Evolutionary conservation across 2,888 invertebrate species (phyloP).

Genomic region (Platypus cylindrus): DNA sequence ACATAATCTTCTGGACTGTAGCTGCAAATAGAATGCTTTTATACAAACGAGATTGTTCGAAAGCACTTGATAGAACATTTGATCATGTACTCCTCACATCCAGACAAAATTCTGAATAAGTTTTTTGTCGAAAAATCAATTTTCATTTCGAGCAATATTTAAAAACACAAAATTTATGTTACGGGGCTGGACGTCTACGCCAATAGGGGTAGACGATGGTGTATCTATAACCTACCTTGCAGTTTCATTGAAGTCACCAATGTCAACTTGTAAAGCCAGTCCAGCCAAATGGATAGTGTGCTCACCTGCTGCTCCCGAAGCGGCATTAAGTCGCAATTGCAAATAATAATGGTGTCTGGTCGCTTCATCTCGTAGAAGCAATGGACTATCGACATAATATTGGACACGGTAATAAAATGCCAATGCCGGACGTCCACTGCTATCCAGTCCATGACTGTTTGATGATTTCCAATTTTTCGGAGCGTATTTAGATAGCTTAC

Average conservation of each 20-base stretch:
- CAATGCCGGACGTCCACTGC: constrained; percentile 78
- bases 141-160: no score
- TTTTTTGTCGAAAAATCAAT: no score
- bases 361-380: constrained; percentile 80
- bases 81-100: no score
- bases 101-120: no score
- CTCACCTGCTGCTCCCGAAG: constrained; percentile 50
- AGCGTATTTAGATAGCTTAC: constrained; percentile 91
- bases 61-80: no score
- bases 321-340: constrained; percentile 82
- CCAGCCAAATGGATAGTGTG: constrained; percentile 70
- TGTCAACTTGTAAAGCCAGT: constrained; percentile 78
- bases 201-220: no score
- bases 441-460: constrained; percentile 81
- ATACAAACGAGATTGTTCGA: no score
- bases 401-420: constrained; percentile 78
- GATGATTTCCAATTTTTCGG: constrained; percentile 94
- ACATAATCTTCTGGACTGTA: constrained; percentile 82
- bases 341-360: constrained; percentile 90
- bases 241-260: constrained; percentile 62
- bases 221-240: constrained; percentile 26
- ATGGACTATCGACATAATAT: constrained; percentile 86
- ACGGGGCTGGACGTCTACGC: no score
- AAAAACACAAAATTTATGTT: no score
- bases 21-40: constrained; percentile 7